These are phyloP conservation scores for Recurvirostra avosetta DNA, from an alignment of 2,113 vertebrate species.

Conservation along the genomic window DNA sequence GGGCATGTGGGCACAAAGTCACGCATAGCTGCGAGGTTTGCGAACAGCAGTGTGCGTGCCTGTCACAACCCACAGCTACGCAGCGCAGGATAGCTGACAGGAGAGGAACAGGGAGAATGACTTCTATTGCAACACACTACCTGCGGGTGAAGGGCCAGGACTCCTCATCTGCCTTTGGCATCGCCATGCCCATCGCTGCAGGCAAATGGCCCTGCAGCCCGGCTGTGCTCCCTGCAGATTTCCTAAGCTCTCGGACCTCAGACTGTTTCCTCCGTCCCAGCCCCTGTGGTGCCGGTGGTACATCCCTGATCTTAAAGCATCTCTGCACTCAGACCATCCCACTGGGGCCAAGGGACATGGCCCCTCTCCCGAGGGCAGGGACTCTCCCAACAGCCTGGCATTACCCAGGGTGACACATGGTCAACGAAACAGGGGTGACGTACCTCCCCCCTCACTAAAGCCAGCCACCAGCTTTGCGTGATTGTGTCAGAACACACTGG, in stretches of 20 bases:
- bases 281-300: not conserved
- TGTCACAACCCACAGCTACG: not conserved
- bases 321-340: not conserved
- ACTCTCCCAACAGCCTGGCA: not conserved
- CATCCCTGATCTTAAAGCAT: not conserved
- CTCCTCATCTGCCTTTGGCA: not conserved
- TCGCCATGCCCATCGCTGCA: rapidly evolving
- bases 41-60: not conserved
- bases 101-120: not conserved
- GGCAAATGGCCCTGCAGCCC: not conserved
- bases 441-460: not conserved
- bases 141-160: not conserved
- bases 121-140: not conserved
- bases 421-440: not conserved
- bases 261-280: not conserved
- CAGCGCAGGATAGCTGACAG: conserved; percentile 18
- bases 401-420: not conserved
- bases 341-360: not conserved
- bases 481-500: not conserved
- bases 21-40: rapidly evolving
- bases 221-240: not conserved
- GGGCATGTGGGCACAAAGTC: not conserved
- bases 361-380: not conserved
- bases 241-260: not conserved
- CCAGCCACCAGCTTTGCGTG: not conserved